A percentile compares a stretch with the other conserved stretches of the same genome.
These are phyloP conservation scores for Prionchulus punctatus DNA, from an alignment of 2,888 invertebrate genomes.

Conservation along the genomic window DNA sequence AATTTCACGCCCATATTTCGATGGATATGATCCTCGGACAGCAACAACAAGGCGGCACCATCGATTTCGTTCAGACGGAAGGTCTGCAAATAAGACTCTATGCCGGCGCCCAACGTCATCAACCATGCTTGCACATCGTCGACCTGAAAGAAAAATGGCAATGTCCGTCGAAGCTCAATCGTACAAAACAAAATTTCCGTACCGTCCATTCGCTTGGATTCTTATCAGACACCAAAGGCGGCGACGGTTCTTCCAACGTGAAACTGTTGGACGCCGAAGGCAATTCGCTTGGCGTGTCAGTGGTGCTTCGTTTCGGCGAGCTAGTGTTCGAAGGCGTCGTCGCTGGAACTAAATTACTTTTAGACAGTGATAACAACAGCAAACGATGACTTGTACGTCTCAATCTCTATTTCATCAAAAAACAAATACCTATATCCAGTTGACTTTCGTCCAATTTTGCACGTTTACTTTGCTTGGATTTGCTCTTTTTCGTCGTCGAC, in stretches of 20 bases:
- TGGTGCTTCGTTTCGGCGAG: not conserved
- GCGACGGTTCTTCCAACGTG: not conserved
- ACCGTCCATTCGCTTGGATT: not conserved
- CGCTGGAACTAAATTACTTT: no score
- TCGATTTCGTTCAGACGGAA: slow-evolving; percentile 13
- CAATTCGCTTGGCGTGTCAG: not conserved
- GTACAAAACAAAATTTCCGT: not conserved
- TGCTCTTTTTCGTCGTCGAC: not conserved
- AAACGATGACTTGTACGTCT: no score
- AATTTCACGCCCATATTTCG: slow-evolving; percentile 10
- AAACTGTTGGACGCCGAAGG: not conserved
- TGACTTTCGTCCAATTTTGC: no score
- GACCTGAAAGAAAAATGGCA: slow-evolving; percentile 12
- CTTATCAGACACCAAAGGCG: not conserved
- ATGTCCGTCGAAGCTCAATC: no score
- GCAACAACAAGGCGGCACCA: slow-evolving; percentile 11
- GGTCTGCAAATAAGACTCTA: not conserved
- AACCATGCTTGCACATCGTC: slow-evolving; percentile 11
- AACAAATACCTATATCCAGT: no score
- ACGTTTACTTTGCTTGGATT: no score
- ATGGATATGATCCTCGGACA: slow-evolving; percentile 10
- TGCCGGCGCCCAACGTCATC: not conserved
- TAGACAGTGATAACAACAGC: no score
- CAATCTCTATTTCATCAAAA: no score
- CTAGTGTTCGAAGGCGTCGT: not conserved